These are phyloP conservation scores for Cantharis rufa DNA, from an alignment of 2,888 invertebrate genomes.

Conservation along the genomic window DNA sequence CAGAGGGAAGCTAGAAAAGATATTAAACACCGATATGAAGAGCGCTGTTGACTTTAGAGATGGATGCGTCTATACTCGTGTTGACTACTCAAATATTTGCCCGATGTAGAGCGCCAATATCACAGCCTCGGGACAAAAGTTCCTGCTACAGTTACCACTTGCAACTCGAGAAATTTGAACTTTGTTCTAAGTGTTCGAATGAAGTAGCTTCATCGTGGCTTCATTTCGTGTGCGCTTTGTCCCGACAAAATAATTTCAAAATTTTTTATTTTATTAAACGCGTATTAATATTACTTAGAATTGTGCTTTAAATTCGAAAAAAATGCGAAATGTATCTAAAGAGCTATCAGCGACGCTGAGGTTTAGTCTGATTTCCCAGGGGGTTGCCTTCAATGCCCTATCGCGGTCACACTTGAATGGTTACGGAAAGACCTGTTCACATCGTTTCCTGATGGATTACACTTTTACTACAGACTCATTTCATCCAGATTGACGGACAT, in stretches of 20 bases:
- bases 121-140: conserved; percentile 46
- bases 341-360: conserved; percentile 39
- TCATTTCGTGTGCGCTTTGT: neutral
- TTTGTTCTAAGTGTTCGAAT: neutral
- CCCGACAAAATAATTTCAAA: neutral
- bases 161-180: conserved; percentile 21
- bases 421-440: conserved; percentile 53
- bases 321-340: conserved; percentile 38
- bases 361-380: conserved; percentile 55
- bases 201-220: neutral
- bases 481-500: conserved; percentile 23
- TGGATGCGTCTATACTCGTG: conserved; percentile 52
- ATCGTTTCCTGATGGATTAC: conserved; percentile 52
- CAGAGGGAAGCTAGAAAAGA: conserved; percentile 28
- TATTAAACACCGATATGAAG: conserved; percentile 54
- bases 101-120: conserved; percentile 49
- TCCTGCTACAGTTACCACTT: conserved; percentile 28
- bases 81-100: conserved; percentile 56
- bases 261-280: conserved; percentile 10
- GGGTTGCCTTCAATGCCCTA: conserved; percentile 51
- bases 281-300: conserved; percentile 9
- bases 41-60: conserved; percentile 53
- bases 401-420: conserved; percentile 57
- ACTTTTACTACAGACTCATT: conserved; percentile 26
- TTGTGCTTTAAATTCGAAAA: conserved; percentile 43